Base-by-base conservation (phyloP, 2,888 invertebrate genomes). In the Andrena praecox region DNA sequence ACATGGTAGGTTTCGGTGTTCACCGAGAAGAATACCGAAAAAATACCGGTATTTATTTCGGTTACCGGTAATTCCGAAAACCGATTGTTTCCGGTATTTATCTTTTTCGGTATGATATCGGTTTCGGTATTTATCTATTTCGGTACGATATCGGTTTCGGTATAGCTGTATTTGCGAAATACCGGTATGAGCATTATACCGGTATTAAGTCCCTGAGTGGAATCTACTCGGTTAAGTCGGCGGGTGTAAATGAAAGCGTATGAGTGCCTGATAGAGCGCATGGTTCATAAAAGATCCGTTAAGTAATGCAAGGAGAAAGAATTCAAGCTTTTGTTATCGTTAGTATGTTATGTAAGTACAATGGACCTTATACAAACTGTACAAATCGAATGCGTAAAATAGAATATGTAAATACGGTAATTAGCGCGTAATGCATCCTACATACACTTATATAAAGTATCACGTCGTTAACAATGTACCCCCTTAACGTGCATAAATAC, bases 341-440 rank as follows among this genome's bases (percentile, higher is more conserved):
- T 52, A 56, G 20, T 67, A 35, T 7, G 33, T 69, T 42, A 35
- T 10, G 24, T 56, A 67, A 35, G 48, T 72, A 50, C 64, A 56
- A 80, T 29, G 20, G 62, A 27, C 35, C 29, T 70, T 72, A 60
- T 68, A 50, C 42, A 75, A 83, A 71, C 24, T 84, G 77, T 86
- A 85, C 72, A 86, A 86, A 86, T 54, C 52, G 24, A 70, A 77
- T 62, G 54, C 48, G 33, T 68, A 50, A 84, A 59, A 68, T 71
- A 72, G 79, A 82, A 48, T 27, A 33, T 85, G 73, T 85, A 85
- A 67, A 78, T 64, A 80, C 31, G 10, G 42, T 10, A 54, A 76
- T 62, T 8, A n/a, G 27, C 20, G 24, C 59, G 31, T 35, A 60
- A 52, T 29, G n/a, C 33, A 16, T 42, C 72, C 69, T 52, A 42